A percentile compares a stretch with the other conserved stretches of the same genome.
phyloP scores from a whole-genome alignment of 2,888 invertebrate species.

The Phyto melanocephala region DNA sequence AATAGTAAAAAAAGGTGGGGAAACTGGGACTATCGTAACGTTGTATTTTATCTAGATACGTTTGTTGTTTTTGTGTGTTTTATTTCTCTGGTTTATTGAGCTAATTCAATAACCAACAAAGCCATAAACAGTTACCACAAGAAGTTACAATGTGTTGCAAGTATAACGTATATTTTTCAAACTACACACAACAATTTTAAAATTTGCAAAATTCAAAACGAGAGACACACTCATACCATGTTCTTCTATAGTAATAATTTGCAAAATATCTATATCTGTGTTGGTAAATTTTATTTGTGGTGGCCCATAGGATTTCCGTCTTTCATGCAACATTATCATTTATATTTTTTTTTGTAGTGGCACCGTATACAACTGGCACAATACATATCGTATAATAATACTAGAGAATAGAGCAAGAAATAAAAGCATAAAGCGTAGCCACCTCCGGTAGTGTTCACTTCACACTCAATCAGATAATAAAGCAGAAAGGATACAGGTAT shows the following conservation, averaged over 20 bases:
- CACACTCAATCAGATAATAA: conserved; percentile 79
- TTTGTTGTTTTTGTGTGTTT: conserved; percentile 59
- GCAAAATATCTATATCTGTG: background rate
- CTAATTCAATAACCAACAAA: conserved; percentile 79
- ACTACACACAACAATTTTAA: background rate
- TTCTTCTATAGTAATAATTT: background rate
- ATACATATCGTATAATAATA: background rate
- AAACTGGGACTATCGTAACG: conserved; percentile 8
- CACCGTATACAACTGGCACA: background rate
- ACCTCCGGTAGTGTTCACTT: conserved; percentile 70
- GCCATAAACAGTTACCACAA: conserved; percentile 70
- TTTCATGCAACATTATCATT: conserved; percentile 64
- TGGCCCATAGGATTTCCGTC: conserved; percentile 77
- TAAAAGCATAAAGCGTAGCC: conserved; percentile 66
- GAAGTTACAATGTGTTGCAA: conserved; percentile 65
- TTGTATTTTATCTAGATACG: conserved; percentile 20
- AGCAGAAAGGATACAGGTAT: conserved; percentile 63
- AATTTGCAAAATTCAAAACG: conserved; percentile 45
- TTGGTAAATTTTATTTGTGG: conserved; percentile 38
- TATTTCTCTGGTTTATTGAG: conserved; percentile 79
- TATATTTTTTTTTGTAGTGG: conserved; percentile 4
- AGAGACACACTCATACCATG: no score
- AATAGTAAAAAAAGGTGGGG: background rate
- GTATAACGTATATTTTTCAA: no score
- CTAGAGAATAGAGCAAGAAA: background rate